A percentile compares a stretch with the other conserved stretches of the same genome.
These are phyloP conservation scores for Peromyscus melanophrys DNA, from an alignment of 2,797 vertebrate species.

Conservation along the genomic window DNA sequence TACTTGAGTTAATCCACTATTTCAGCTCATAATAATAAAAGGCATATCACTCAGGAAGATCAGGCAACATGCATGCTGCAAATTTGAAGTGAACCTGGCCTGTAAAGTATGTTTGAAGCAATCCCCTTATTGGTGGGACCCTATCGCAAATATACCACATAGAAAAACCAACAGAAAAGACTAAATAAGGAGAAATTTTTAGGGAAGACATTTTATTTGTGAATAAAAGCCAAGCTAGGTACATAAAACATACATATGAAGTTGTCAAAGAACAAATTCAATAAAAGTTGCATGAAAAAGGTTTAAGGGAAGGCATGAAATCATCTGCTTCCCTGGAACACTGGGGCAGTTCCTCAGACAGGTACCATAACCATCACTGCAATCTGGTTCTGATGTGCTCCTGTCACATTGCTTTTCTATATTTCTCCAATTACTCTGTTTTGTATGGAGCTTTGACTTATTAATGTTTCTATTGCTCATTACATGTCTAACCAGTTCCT, in stretches of 20 bases:
- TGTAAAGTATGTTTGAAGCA: neutral
- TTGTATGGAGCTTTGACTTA: neutral
- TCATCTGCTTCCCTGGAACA: neutral
- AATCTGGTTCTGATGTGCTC: neutral
- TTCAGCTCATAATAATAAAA: neutral
- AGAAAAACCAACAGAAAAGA: neutral
- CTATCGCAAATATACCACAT: neutral
- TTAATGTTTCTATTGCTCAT: neutral
- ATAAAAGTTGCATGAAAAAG: neutral
- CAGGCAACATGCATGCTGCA: too few relatives aligned
- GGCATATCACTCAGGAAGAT: fast-evolving
- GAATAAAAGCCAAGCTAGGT: neutral
- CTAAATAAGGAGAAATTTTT: neutral
- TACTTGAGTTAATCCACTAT: neutral
- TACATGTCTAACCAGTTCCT: neutral
- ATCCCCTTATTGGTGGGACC: fast-evolving
- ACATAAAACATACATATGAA: neutral
- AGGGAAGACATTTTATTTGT: neutral
- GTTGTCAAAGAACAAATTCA: neutral
- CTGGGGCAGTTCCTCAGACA: neutral
- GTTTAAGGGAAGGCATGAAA: too few relatives aligned
- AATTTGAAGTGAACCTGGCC: neutral
- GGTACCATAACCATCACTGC: neutral
- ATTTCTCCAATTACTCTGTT: neutral
- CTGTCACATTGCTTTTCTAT: neutral